A percentile compares a stretch with the other conserved stretches of the same genome.
Evolutionary conservation across 2,113 vertebrate genomes (phyloP).

Genomic region (Chloroceryle aenea): DNA sequence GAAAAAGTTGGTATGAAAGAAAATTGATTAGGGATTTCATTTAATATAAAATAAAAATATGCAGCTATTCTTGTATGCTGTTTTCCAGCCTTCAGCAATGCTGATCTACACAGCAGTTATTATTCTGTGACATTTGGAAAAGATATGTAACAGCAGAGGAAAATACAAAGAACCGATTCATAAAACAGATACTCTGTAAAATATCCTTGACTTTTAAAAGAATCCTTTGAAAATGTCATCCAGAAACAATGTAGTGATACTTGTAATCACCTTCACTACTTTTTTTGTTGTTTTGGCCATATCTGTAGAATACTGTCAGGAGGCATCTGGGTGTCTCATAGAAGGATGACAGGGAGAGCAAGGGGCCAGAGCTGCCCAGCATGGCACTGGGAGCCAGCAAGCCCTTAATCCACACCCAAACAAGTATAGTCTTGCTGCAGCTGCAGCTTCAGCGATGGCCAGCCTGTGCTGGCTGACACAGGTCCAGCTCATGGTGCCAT

Average conservation of each 20-base stretch:
- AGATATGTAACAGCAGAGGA: conserved; percentile 1
- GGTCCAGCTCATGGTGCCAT: not conserved
- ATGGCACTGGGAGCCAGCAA: rapidly evolving
- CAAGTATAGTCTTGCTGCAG: not conserved
- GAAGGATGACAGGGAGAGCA: not conserved
- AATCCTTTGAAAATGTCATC: not conserved
- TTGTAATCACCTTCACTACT: not conserved
- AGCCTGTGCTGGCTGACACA: rapidly evolving
- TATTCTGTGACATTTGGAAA: conserved; percentile 42
- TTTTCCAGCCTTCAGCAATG: not conserved
- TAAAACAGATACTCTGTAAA: not conserved
- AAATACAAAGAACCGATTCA: conserved; percentile 29
- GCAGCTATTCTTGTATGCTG: not conserved
- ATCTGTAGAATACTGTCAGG: not conserved
- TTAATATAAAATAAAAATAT: not conserved
- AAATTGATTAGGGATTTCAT: not conserved
- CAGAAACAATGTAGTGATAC: not conserved
- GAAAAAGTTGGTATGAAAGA: not conserved
- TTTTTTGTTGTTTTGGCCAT: not conserved
- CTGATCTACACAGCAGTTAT: not conserved
- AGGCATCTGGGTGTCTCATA: rapidly evolving
- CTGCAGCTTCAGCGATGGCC: not conserved
- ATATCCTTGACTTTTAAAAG: not conserved
- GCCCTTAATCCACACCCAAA: not conserved
- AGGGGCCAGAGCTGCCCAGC: not conserved